Conservation (phyloP, 1,140 invertebrate species). For the Saccostrea glomerata region DNA sequence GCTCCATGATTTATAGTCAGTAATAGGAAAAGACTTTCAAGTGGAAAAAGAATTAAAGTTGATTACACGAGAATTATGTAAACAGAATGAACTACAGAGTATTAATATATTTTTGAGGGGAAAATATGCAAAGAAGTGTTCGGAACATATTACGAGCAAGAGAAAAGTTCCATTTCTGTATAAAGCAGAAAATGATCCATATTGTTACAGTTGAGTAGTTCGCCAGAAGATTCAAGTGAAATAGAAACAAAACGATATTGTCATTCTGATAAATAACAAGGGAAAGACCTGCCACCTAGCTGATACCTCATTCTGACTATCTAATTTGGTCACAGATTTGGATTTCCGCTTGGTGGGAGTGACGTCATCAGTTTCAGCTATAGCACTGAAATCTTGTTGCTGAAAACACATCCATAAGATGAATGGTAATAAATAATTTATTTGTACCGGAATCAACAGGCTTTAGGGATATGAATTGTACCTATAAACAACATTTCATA, state of each 20-base stretch:
- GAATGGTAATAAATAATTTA: too few relatives aligned
- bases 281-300: not conserved
- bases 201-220: not conserved
- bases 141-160: not conserved
- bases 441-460: too few relatives aligned
- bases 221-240: not conserved
- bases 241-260: not conserved
- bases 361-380: not conserved
- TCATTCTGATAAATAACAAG: not conserved
- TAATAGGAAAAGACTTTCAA: too few relatives aligned
- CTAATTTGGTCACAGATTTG: not conserved
- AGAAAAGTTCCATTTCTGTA: not conserved
- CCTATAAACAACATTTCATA: too few relatives aligned
- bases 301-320: slow-evolving; percentile 7
- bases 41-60: not conserved
- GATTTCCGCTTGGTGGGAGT: not conserved
- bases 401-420: not conserved
- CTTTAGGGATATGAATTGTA: too few relatives aligned
- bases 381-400: not conserved
- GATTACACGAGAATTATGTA: not conserved
- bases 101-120: not conserved
- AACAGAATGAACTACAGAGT: not conserved
- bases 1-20: not conserved
- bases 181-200: not conserved
- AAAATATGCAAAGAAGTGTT: not conserved